Base-by-base conservation (phyloP, 2,113 vertebrate species). In the Pseudonaja textilis region DNA sequence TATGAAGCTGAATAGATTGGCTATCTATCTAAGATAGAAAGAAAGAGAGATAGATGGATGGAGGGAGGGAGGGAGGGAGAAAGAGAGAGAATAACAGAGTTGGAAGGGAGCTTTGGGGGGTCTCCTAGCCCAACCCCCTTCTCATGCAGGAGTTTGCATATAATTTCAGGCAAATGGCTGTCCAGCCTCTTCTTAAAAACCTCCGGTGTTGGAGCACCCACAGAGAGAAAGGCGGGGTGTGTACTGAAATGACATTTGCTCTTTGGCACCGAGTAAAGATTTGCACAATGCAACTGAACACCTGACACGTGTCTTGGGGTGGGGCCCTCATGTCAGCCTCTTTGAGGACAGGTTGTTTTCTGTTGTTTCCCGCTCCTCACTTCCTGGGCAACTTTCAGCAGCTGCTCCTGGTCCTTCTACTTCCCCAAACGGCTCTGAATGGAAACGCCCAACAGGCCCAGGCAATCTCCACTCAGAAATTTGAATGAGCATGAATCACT, bases 61-160 rank as follows among this genome's bases (percentile, higher is more conserved):
- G 56, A 57, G 4, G 7, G 22, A 34, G 4, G 16, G 4, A n/a
- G 0, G 6, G 12, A 5, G 1, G 5, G 4, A 16, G 0, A 5
- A 12, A n/a, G 4, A 6, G 12, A n/a, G 0, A 34, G 4, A n/a
- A 50, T 9, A 50, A 50, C 8, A 52, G 50, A 52, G 50, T 52
- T 52, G 50, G 50, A 12, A 52, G 50, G 50, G 50, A 52, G 0
- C 10, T 12, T 12, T 10, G 50, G 1, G 50, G 1, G 50, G 50
- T 12, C 50, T 52, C 0, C 11, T 52, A 52, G 1, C 2, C 11
- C 50, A 52, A 52, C 11, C 11, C 10, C 50, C 50, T 52, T 12
- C 50, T 52, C 50, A 22, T 23, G 56, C 18, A 56, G 55, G 55
- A 56, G 18, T 20, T 4, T 18, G 16, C 5, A 56, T 20, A 56